Conservation (phyloP, 1,140 invertebrate species). For the Drosophila ficusphila region DNA sequence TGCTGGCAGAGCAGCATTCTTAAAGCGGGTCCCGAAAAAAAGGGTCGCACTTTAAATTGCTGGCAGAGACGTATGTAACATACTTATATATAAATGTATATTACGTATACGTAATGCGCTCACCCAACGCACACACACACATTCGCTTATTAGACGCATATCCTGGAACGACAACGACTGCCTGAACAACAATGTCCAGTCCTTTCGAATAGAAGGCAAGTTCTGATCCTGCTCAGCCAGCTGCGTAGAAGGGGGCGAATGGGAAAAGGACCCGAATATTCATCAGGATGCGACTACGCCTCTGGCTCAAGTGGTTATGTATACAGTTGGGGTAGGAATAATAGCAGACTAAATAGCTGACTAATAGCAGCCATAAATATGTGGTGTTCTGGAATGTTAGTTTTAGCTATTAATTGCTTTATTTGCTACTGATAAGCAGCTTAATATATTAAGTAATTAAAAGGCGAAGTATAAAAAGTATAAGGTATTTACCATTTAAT, state of each 20-base stretch:
- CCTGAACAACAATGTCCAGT: constrained; percentile 60
- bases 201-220: constrained; percentile 5
- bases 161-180: constrained; percentile 42
- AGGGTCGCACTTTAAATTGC: constrained; percentile 50
- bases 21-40: constrained; percentile 23
- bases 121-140: constrained; percentile 55
- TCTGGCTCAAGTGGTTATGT: constrained; percentile 24
- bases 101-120: constrained; percentile 74
- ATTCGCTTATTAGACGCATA: constrained; percentile 77
- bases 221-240: constrained; percentile 2
- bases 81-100: constrained; percentile 47
- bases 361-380: too few species aligned
- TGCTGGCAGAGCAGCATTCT: constrained; percentile 31
- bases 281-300: constrained; percentile 26
- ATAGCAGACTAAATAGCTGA: neutral
- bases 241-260: neutral
- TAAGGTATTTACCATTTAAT: too few species aligned
- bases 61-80: constrained; percentile 21
- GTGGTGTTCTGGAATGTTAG: too few species aligned
- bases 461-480: too few species aligned
- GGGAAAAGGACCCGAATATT: constrained; percentile 29
- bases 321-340: neutral
- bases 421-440: too few species aligned
- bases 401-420: too few species aligned
- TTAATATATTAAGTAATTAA: too few species aligned